Evolutionary conservation across 2,113 vertebrate species (phyloP).

Genomic region (Symphodus melops): DNA sequence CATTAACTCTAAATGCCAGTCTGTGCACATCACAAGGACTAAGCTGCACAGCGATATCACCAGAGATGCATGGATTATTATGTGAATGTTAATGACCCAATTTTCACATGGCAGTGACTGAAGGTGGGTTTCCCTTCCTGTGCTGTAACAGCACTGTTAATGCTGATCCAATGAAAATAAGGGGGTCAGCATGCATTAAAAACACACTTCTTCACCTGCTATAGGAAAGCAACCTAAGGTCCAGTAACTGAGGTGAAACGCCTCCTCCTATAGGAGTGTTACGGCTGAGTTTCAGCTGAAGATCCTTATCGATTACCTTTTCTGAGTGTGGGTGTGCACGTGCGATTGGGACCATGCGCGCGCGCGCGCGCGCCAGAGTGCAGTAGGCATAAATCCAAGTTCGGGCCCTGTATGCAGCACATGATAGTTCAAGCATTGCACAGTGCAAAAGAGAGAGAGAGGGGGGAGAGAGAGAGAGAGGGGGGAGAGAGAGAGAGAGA

Average conservation of each 20-base stretch:
- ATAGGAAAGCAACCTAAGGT: not conserved
- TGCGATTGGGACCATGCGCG: slow-evolving; percentile 55
- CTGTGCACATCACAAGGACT: not conserved
- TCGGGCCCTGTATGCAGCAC: slow-evolving; percentile 44
- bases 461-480: too few species aligned
- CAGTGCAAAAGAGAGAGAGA: too few species aligned
- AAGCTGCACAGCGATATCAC: not conserved
- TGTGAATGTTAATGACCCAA: not conserved
- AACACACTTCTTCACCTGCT: not conserved
- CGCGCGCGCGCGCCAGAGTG: slow-evolving; percentile 41
- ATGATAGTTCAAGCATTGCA: not conserved
- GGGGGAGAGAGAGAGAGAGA: too few species aligned
- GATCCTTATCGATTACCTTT: slow-evolving; percentile 37
- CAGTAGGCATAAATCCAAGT: slow-evolving; percentile 60
- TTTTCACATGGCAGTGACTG: not conserved
- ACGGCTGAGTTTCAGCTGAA: slow-evolving; percentile 5
- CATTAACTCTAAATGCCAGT: not conserved
- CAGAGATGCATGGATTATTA: not conserved
- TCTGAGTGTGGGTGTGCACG: slow-evolving; percentile 31
- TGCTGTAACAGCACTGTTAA: not conserved
- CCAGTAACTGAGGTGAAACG: not conserved
- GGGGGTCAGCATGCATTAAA: not conserved
- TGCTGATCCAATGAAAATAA: too few species aligned
- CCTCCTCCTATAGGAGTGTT: not conserved
- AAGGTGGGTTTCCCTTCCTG: not conserved